Conservation (phyloP, 35 echinoderm and acorn worm genomes). For the Amphiura filiformis region DNA sequence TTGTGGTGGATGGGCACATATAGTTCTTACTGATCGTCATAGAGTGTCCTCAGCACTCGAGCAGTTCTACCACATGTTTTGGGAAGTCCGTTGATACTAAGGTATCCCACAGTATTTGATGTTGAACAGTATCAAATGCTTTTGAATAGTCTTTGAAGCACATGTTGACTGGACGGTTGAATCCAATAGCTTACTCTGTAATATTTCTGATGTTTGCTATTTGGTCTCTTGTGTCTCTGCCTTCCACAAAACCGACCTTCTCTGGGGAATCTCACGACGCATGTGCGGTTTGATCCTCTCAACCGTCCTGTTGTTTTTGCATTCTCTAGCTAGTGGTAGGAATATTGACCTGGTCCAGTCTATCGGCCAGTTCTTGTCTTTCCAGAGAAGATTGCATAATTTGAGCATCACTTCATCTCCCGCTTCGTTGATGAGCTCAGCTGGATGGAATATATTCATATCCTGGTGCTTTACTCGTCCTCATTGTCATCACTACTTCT, state of each 20-base stretch:
- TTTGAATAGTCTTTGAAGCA: conserved; percentile 60
- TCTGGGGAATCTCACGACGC: conserved; percentile 32
- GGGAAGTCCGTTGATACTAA: conserved; percentile 22
- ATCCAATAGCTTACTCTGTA: conserved; percentile 36
- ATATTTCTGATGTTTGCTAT: conserved; percentile 51
- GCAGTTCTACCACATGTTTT: conserved; percentile 26
- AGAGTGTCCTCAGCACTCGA: conserved; percentile 26
- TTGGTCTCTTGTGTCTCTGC: conserved; percentile 57
- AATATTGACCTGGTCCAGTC: conserved; percentile 27
- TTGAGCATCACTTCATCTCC: conserved; percentile 18
- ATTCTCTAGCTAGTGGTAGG: conserved; percentile 24
- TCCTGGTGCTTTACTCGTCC: conserved; percentile 8
- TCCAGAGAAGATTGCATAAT: conserved; percentile 42
- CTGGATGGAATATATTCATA: not conserved
- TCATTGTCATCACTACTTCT: not conserved
- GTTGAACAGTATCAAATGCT: conserved; percentile 41
- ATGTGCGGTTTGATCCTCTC: conserved; percentile 8
- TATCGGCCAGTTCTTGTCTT: conserved; percentile 39
- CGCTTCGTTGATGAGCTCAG: not conserved
- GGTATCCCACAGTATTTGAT: conserved; percentile 20
- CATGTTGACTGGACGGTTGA: conserved; percentile 9
- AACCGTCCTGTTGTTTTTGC: conserved; percentile 47
- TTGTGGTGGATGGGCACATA: too few relatives aligned
- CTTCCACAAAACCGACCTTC: conserved; percentile 46
- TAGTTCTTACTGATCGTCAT: conserved; percentile 19